These are phyloP conservation scores for Acleris literana DNA, from an alignment of 2,888 invertebrate species.

Conservation along the genomic window DNA sequence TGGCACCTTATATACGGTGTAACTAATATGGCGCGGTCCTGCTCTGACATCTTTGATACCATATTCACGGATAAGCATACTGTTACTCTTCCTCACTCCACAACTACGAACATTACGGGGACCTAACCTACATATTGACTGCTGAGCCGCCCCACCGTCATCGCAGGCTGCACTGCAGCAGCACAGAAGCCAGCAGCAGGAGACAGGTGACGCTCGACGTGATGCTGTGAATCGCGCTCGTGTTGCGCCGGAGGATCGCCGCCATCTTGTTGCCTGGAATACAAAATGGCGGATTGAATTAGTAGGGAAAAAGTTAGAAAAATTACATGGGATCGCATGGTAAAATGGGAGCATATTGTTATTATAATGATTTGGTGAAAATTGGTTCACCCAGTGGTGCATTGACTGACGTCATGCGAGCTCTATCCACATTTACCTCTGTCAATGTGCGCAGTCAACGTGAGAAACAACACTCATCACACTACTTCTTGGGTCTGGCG, in stretches of 20 bases:
- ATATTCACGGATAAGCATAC: background rate
- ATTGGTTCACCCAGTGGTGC: too few relatives aligned
- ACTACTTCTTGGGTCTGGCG: too few relatives aligned
- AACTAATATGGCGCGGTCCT: too few relatives aligned
- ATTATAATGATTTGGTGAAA: too few relatives aligned
- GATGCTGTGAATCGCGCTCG: conserved; percentile 78
- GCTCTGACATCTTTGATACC: too few relatives aligned
- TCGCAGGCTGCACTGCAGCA: conserved; percentile 74
- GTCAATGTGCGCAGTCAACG: too few relatives aligned
- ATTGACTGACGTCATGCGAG: too few relatives aligned
- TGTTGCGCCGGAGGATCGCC: conserved; percentile 76
- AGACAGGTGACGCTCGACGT: conserved; percentile 74
- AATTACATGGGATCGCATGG: background rate
- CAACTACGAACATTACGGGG: conserved; percentile 7
- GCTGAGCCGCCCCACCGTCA: conserved; percentile 62
- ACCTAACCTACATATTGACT: conserved; percentile 39
- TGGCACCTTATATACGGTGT: too few relatives aligned
- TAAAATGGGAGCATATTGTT: too few relatives aligned
- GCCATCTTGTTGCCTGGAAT: conserved; percentile 80
- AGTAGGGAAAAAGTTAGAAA: background rate
- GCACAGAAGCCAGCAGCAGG: conserved; percentile 65
- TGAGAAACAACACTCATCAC: too few relatives aligned
- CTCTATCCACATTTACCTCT: too few relatives aligned
- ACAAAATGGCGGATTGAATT: conserved; percentile 19
- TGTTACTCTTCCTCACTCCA: conserved; percentile 7